Evolutionary conservation across 53 echinoderm and acorn worm species (phyloP), one percentile per base, ranked within the genome.

Genomic region (Echinometra lucunter): DNA sequence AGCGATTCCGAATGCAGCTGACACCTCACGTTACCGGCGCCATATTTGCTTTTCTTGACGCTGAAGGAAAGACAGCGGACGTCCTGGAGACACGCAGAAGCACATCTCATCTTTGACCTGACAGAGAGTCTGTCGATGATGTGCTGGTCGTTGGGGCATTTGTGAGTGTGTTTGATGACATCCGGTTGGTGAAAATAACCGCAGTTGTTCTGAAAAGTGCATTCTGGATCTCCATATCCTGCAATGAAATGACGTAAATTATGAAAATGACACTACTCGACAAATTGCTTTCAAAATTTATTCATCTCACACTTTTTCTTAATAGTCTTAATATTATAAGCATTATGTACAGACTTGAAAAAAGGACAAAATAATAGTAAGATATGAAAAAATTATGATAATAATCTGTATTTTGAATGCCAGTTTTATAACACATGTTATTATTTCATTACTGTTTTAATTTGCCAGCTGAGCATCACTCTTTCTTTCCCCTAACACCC

Each of bases 31-130:
- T 42, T 16, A 6, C 21, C 78, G 1, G 38, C 42, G 37, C 19
- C 78, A 78, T 78, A 38, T 42, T 4, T 6, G 32, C 7, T 38
- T 18, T 17, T 11, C 6, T 0, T 16, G 8, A 78, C 78, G 19
- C 78, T 78, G 78, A 78, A 78, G 19, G 78, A 78, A 35, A 4
- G 6, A 21, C 78, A 78, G 38, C 42, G 78, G 23, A 17, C 19
- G 23, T 78, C 78, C 8, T 78, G 38, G 23, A 78, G 78, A 78
- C 78, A 78, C 40, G 78, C 78, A 21, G 78, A 78, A 40, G 78
- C 78, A 78, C 78, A 78, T 12, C 42, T 17, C 5, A 78, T 19
- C 13, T 78, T 78, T 4, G 78, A 78, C 19, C 28, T 42, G 78
- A 78, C 78, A 6, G 11, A 19, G 42, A 78, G 19, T 42, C 13